Base-by-base conservation (phyloP, 2,888 invertebrate genomes). In the Arctia plantaginis region DNA sequence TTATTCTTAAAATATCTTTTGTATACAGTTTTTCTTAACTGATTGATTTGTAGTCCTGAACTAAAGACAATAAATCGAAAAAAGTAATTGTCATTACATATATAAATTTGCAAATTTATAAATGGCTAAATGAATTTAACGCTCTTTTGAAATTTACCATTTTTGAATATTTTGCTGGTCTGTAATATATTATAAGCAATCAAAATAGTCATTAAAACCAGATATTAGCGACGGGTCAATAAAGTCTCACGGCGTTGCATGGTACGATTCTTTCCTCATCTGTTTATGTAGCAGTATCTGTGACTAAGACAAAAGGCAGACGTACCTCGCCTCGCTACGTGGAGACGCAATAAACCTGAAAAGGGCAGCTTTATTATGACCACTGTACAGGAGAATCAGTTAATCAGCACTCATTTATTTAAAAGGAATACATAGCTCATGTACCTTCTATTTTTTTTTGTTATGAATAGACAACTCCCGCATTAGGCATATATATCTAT, bases 301-400 rank as follows among this genome's bases (percentile, higher is more conserved):
- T 70, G 72, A 77, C 77, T 80, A 67, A 84, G 75, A 85, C 79
- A 85, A 84, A 80, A 83, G 75, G 71, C 79, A 83, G 84, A 76
- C 74, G 74, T 71, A 69, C 71, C 73, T 70, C 74, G 70, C 62
- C 77, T 68, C 66, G 76, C 69, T 74, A 71, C 74, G 78, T 73
- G 69, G 70, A 77, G 75, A 74, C 74, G 82, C 78, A 78, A 85
- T 86, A 86, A 86, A 86, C 79, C 75, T 77, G 68, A 78, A 82
- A 85, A 84, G 75, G 82, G 79, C 76, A 75, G 73, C 39, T 85
- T 86, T 83, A 86, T 82, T 77, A 75, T 66, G 23, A 69, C 33
- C 77, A 73, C n/a, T 67, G 39, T 20, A 20, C 13, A 80, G 59
- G 0, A 41, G 23, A 18, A 59, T 51, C 75, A 81, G 82, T 73